Base-by-base conservation (phyloP, 2,888 invertebrate genomes). In the Magallana nippona region DNA sequence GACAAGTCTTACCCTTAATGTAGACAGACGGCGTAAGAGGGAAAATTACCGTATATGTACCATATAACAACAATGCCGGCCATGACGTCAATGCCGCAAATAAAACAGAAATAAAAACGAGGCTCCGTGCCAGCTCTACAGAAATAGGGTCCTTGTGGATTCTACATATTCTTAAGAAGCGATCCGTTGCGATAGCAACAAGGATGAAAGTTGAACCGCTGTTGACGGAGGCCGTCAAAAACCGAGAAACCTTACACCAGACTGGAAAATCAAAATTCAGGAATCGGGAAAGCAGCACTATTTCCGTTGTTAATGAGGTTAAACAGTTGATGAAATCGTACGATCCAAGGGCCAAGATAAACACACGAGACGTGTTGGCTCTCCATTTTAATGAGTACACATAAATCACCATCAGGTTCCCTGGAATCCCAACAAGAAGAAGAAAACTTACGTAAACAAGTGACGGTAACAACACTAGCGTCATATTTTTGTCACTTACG, bases 171-270 rank as follows among this genome's bases (percentile, higher is more conserved):
- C 83, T 82, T 19, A 71, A 62, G 78, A 79, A 86, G 15, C 86
- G 71, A 19, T 86, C 86, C 2, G 84, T 79, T 2, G 86, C 86
- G 55, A 86, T 86, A 10, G 63, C 83, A 19, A 83, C 58, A 10
- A 86, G 79, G 3, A 86, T 10, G 19, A 86, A 71, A 1, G 84
- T 83, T 2, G 86, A 82, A 2, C 84, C 81, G 58, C 78, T 71
- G 32, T 84, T 86, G 19, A 84, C 79, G 17, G 79, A 77, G 13
- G 79, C 79, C 15, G 86, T 84, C 27, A 86, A 19, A 83, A 84
- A 86, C 10, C 86, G 62, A 0, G 84, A 84, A 5, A 86, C n/a
- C 44, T 86, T 86, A 60, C 86, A 86, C 57, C 83, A 58, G 10
- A 79, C 79, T 15, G 86, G 86, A 81, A 78, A 81, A 78, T 86